These are phyloP conservation scores for Chinchilla lanigera DNA, from an alignment of 2,113 vertebrate genomes.

Conservation along the genomic window DNA sequence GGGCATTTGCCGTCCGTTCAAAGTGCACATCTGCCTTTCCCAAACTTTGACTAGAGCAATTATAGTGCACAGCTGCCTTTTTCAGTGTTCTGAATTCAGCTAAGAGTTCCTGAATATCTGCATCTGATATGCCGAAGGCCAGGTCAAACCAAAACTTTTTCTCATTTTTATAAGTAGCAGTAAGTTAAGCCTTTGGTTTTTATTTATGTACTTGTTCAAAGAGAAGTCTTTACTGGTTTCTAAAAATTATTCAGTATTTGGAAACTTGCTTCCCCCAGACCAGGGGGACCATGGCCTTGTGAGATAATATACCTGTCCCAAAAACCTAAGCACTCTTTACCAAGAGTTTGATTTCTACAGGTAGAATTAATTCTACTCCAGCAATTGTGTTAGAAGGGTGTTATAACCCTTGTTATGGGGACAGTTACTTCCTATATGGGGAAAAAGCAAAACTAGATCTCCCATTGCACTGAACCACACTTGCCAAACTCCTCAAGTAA, in stretches of 20 bases:
- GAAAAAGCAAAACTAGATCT: background rate
- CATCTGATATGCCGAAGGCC: no score
- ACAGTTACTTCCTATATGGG: background rate
- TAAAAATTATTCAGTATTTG: background rate
- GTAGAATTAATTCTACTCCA: conserved; percentile 5
- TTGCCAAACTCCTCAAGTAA: background rate
- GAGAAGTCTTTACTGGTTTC: background rate
- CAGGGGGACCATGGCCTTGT: background rate
- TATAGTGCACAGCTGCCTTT: no score
- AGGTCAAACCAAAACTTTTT: no score
- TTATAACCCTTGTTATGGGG: background rate
- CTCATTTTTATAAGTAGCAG: background rate
- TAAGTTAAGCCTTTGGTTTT: background rate
- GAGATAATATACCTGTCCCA: background rate
- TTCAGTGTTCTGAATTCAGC: no score
- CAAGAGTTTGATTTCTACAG: background rate
- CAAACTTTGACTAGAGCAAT: no score
- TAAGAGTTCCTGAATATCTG: no score
- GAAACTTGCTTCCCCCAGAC: background rate
- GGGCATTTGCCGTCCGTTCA: no score
- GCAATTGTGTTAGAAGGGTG: conserved; percentile 7
- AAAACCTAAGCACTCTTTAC: background rate
- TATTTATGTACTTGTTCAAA: conserved; percentile 24
- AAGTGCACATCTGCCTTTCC: no score
- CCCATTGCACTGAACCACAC: background rate